Conservation (phyloP, 2,113 vertebrate species). For the Catharus minimus region DNA sequence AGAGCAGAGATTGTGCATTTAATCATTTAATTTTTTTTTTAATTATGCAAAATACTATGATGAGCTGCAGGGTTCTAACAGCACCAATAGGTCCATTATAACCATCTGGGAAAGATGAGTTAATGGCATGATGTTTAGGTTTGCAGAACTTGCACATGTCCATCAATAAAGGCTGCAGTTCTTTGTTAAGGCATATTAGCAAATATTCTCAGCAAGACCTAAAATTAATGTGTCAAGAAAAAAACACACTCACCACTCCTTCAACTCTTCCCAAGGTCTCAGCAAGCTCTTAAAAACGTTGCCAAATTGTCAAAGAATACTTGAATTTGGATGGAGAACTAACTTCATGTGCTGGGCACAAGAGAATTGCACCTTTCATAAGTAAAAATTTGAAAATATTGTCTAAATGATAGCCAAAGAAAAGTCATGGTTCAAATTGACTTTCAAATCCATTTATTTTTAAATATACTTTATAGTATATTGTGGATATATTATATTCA, state of each 20-base stretch:
- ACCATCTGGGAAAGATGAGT: background rate
- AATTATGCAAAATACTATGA: background rate
- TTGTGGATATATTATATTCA: background rate
- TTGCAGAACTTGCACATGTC: background rate
- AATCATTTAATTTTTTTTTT: background rate
- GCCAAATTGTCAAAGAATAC: background rate
- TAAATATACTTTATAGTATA: background rate
- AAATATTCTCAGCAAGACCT: background rate
- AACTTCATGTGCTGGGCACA: accelerated
- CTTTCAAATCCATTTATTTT: background rate
- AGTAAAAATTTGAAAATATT: background rate
- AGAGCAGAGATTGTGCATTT: background rate
- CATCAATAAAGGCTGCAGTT: background rate
- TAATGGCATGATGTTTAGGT: accelerated
- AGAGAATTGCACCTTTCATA: background rate
- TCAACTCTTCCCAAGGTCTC: background rate
- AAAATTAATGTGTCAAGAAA: background rate
- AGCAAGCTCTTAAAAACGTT: background rate
- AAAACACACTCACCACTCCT: background rate
- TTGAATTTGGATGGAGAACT: background rate
- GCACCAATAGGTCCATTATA: background rate
- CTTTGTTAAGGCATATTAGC: background rate
- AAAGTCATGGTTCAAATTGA: background rate
- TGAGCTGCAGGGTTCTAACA: background rate
- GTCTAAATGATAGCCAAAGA: background rate